These are phyloP conservation scores for Chiloscyllium punctatum DNA, from an alignment of 2,797 vertebrate species.

Conservation along the genomic window DNA sequence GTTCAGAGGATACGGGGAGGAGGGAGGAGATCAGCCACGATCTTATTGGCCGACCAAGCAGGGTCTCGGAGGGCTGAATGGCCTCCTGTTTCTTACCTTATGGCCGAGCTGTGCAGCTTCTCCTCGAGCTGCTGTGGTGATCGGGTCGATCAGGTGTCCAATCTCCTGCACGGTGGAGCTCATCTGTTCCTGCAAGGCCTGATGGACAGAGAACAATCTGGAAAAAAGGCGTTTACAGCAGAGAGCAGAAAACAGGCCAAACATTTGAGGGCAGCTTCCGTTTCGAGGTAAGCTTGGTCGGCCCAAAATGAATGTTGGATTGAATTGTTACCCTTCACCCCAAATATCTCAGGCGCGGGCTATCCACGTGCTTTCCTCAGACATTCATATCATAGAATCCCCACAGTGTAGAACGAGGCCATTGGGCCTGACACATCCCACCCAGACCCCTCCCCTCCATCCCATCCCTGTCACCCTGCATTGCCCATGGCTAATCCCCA, in stretches of 20 bases:
- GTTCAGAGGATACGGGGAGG: not conserved
- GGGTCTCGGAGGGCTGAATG: too few relatives aligned
- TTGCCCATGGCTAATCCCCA: too few relatives aligned
- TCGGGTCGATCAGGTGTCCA: conserved; percentile 91
- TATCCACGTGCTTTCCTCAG: not conserved
- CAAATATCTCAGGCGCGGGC: not conserved
- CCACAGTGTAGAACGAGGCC: too few relatives aligned
- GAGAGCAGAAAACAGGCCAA: not conserved
- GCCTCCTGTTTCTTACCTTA: conserved; percentile 67
- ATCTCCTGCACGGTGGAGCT: conserved; percentile 95
- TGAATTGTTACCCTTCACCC: too few relatives aligned
- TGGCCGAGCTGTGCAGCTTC: conserved; percentile 95
- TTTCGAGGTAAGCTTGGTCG: not conserved
- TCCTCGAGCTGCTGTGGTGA: conserved; percentile 81
- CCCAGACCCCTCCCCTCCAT: too few relatives aligned
- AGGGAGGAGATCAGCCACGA: not conserved
- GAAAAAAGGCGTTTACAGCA: not conserved
- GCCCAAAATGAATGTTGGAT: not conserved
- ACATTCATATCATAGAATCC: too few relatives aligned
- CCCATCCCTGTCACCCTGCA: too few relatives aligned
- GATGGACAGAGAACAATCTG: conserved; percentile 39
- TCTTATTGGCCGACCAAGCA: too few relatives aligned
- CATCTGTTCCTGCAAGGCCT: conserved; percentile 95
- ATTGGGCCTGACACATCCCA: too few relatives aligned
- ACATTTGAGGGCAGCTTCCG: not conserved